phyloP scores from a whole-genome alignment of 1,140 invertebrate genomes.

The Muscidifurax raptorellus region DNA sequence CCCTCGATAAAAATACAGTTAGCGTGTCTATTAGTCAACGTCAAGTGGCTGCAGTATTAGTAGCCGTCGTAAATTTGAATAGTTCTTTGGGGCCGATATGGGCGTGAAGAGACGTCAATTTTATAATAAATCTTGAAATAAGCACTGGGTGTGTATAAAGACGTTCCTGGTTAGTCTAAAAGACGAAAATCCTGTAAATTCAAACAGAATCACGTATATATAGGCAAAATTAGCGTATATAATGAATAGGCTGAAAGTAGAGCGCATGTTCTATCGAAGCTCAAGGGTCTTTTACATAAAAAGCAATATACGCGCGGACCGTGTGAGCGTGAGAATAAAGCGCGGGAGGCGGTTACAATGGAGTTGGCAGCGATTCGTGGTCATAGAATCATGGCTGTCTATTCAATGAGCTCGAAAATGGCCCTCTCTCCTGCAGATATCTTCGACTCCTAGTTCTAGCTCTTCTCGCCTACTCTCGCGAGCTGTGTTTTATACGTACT shows the following conservation, averaged over 20 bases:
- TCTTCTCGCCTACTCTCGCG: slow-evolving; percentile 12
- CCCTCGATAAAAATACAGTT: slow-evolving; percentile 18
- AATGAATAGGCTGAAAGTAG: slow-evolving; percentile 6
- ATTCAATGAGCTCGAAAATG: slow-evolving; percentile 77
- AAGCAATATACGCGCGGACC: not conserved
- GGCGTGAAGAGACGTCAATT: not conserved
- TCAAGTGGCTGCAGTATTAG: not conserved
- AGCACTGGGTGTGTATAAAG: no score
- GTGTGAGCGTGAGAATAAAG: slow-evolving; percentile 65
- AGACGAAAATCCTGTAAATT: no score
- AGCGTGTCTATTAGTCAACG: slow-evolving; percentile 39
- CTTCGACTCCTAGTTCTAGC: slow-evolving; percentile 48
- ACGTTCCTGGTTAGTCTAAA: no score
- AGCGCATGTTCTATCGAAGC: slow-evolving; percentile 13
- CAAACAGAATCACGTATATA: no score
- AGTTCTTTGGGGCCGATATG: not conserved
- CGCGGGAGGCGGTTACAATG: slow-evolving; percentile 72
- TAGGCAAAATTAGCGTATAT: not conserved
- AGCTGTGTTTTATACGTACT: slow-evolving; percentile 69
- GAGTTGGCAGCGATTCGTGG: slow-evolving; percentile 74
- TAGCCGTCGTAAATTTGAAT: slow-evolving; percentile 12
- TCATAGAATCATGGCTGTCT: slow-evolving; percentile 75
- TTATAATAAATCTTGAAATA: no score
- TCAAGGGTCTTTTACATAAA: not conserved
- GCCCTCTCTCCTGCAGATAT: slow-evolving; percentile 72